Conservation (phyloP, 2,113 vertebrate genomes). For the Sturnira hondurensis region DNA sequence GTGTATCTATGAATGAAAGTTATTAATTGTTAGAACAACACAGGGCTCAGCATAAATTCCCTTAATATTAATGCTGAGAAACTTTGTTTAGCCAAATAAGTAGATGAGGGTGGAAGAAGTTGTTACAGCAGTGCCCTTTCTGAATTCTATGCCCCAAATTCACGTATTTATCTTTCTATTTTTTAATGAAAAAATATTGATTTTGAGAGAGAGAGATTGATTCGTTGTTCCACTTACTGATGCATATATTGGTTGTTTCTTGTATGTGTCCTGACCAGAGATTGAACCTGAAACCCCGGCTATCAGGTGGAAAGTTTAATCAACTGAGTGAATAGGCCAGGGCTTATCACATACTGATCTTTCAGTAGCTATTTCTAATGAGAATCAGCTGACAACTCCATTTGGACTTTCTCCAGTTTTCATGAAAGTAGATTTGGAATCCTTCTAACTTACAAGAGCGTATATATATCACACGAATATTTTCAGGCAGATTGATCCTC, state of each 20-base stretch:
- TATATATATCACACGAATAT: neutral
- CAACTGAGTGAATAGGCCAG: no score
- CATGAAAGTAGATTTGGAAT: neutral
- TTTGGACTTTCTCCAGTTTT: neutral
- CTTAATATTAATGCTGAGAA: conserved; percentile 6
- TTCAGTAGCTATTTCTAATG: neutral
- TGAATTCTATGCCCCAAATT: neutral
- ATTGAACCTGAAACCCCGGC: no score
- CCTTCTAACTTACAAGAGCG: neutral
- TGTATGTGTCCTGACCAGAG: no score
- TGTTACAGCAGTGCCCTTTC: neutral
- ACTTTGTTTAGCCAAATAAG: neutral
- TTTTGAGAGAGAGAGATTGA: no score
- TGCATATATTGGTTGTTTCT: no score
- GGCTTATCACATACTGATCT: neutral
- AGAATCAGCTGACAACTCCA: neutral
- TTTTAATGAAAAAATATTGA: no score
- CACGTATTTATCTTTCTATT: neutral
- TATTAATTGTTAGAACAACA: neutral
- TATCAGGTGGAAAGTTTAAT: no score
- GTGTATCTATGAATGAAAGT: neutral
- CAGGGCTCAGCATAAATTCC: neutral
- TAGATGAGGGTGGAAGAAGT: neutral
- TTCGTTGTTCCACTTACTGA: no score
- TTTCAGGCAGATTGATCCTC: neutral